Conservation (phyloP, 2,797 vertebrate genomes). For the Enteromius thamalakanensis region DNA sequence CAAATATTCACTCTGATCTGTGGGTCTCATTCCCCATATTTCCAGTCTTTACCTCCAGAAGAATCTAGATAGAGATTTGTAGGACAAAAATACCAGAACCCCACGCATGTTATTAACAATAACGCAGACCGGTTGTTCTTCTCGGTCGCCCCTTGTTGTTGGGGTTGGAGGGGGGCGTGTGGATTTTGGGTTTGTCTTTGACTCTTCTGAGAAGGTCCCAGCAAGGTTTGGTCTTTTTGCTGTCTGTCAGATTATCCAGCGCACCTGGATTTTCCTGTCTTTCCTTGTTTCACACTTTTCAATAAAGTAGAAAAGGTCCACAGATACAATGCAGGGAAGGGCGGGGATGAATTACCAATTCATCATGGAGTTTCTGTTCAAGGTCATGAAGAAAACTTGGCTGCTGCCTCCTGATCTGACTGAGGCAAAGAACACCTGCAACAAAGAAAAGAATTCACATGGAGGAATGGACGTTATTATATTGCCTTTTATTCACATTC, state of each 20-base stretch:
- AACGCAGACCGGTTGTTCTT: conserved; percentile 52
- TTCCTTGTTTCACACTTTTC: conserved; percentile 54
- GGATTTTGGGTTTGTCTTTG: conserved; percentile 25
- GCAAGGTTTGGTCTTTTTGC: conserved; percentile 42
- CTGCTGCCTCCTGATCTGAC: conserved; percentile 98
- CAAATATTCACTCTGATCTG: conserved; percentile 42
- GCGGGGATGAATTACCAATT: conserved; percentile 87
- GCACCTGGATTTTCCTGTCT: conserved; percentile 42
- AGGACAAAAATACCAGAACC: conserved; percentile 45
- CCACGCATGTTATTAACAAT: conserved; percentile 32
- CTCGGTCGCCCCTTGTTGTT: conserved; percentile 35
- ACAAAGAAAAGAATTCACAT: background rate
- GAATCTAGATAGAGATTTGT: conserved; percentile 34
- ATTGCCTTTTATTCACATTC: conserved; percentile 8
- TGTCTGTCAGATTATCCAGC: conserved; percentile 36
- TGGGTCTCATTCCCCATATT: conserved; percentile 23
- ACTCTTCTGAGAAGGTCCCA: conserved; percentile 41
- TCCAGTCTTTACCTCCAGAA: conserved; percentile 35
- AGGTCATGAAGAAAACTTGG: conserved; percentile 99
- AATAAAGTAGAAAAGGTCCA: conserved; percentile 68
- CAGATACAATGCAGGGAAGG: conserved; percentile 74
- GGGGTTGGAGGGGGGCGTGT: background rate
- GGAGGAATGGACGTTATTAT: conserved; percentile 5
- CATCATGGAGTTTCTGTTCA: conserved; percentile 99
- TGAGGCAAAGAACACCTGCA: conserved; percentile 97